Base-by-base conservation (phyloP, 2,797 vertebrate species). In the Synanceia verrucosa region DNA sequence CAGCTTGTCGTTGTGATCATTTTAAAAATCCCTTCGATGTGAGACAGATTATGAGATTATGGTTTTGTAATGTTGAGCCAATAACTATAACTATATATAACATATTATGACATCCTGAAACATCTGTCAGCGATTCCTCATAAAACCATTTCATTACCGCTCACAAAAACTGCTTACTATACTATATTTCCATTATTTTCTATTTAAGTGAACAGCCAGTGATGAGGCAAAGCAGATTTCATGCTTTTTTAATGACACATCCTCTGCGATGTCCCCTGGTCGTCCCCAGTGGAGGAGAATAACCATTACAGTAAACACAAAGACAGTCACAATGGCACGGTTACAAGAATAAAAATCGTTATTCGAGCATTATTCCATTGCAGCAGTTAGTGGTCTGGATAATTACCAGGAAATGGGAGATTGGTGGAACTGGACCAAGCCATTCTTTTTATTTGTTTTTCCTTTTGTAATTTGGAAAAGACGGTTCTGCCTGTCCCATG, bases 331-430 rank as follows among this genome's bases (percentile, higher is more conserved):
- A 69, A 74, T 63, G 79, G 82, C 78, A 79, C 52, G 39, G 78
- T 76, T 79, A 82, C 69, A 81, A 82, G 69, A 76, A 60, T n/a
- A 71, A 83, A 75, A 82, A 81, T 60, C 23, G 72, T 70, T 82
- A n/a, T 82, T 56, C 64, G 65, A 72, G 41, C 55, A 84, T 86
- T 81, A 81, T 85, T 86, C 74, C 70, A 84, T 86, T 84, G 72
- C 85, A 82, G 78, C 73, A 79, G 73, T 88, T 86, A 83, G 86
- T 88, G 86, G 86, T 89, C 83, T 81, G 51, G 71, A 90, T 93
- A 93, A 94, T 92, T 91, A 89, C 72, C 82, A 88, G 82, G 77
- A 88, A 90, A 90, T 71, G 62, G 78, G 70, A 85, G 70, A 78
- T 72, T 61, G 72, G 74, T 44, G 18, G 46, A 79, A 76, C 72